Evolutionary conservation across 2,888 invertebrate species (phyloP).

Genomic region (Chymomyza amoena): DNA sequence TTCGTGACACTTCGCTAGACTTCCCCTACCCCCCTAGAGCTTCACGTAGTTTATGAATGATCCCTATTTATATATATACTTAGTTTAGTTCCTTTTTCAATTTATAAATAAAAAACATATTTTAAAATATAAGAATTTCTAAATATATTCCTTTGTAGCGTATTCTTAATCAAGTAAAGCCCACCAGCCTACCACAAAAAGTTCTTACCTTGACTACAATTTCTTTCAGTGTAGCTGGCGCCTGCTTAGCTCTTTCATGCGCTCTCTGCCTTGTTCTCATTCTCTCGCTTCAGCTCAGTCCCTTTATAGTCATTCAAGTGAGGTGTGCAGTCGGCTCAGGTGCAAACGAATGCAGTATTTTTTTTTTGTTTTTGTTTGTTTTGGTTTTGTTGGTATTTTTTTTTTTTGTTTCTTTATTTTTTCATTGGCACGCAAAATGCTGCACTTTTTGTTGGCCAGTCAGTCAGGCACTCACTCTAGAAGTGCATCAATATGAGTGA

Average conservation of each 20-base stretch:
- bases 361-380: conserved; percentile 9
- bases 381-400: background rate
- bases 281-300: background rate
- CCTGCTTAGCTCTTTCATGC: background rate
- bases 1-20: no score
- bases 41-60: no score
- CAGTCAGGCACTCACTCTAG: background rate
- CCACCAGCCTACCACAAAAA: no score
- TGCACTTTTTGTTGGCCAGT: conserved; percentile 34
- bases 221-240: background rate
- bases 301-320: conserved; percentile 1
- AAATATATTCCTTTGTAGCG: no score
- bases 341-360: conserved; percentile 31
- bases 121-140: no score
- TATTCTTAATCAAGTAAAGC: no score
- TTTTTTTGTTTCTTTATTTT: no score
- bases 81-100: no score
- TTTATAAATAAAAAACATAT: no score
- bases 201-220: background rate
- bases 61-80: no score
- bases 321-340: conserved; percentile 21
- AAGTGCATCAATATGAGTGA: background rate
- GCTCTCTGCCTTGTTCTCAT: background rate
- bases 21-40: no score
- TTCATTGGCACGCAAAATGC: background rate